Base-by-base conservation (phyloP, 2,113 vertebrate genomes). In the Calyptomena viridis region DNA sequence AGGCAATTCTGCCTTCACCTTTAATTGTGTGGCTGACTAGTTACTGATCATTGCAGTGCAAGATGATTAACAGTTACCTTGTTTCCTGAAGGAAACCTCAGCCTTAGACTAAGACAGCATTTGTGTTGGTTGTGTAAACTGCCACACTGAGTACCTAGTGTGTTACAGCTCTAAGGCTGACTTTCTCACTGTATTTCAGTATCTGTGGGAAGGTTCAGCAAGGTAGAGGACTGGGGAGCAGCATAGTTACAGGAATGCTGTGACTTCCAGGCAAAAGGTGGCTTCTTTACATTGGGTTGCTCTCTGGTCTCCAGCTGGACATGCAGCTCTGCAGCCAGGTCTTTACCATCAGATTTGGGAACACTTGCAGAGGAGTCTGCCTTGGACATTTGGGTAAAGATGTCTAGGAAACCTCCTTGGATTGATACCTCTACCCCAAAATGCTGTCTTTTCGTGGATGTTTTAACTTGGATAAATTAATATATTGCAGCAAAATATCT, bases 231-330 rank as follows among this genome's bases (percentile, higher is more conserved):
- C 13, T 33, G 20, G 47, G 39, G 40, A 88, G 59, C 44, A 27
- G 35, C 56, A 19, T 28, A 47, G 28, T 30, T 69, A 19, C 2
- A 2, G 12, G 31, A 59, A 22, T 2, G 2, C 33, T 59, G 31
- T 42, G 27, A 72, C 79, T 79, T 55, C 18, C 27, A 21, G 63
- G 62, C 33, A 11, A 3, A 59, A 67, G 30, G 30, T 28, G 30
- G 9, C 44, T 30, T 0, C 23, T 59, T 46, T 35, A 9, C 1
- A 0, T 31, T 23, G 46, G 12, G 5, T 66, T 52, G 7, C 27
- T 42, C n/a, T 53, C 6, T 5, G 24, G 12, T 28, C 37, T 53
- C 12, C 16, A 9, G 39, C 19, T 4, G 8, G 22, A 20, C 0
- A 0, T 17, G 52, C 35, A 37, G 35, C 56, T 68, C 28, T 89